Evolutionary conservation across 2,113 vertebrate species (phyloP), one percentile per base, ranked within the genome.

Genomic region (Antechinus flavipes): DNA sequence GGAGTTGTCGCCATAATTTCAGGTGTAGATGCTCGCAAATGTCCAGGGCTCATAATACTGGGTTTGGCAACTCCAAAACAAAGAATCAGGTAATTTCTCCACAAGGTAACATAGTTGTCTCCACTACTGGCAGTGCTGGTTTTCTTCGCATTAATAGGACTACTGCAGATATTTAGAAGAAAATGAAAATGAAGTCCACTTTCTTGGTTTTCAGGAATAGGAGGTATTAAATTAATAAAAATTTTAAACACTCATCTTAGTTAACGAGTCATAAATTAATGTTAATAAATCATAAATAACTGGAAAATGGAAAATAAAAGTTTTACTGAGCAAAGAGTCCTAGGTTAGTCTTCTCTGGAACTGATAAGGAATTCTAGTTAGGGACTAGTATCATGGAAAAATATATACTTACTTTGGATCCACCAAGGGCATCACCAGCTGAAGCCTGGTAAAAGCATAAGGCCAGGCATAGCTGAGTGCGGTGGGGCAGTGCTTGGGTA

Each of bases 391-490:
- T 50, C 27, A 52, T 0, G 3, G 61, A 92, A 92, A 95, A 76
- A 47, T 52, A 11, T 6, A 92, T 1, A 27, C 99, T 99, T 99
- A 99, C 99, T 99, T 99, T 89, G 99, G 99, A 98, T 99, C 99
- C 92, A 99, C 99, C 42, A 99, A 98, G 1, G 99, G 99, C 99
- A 99, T 99, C 54, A 99, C 98, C 3, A 99, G 98, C 98, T 99
- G 99, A 0, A 99, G 99, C 58, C 99, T 98, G 0, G 99, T 99
- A 98, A 99, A 99, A 90, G 99, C 99, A 0, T 99, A 99, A 0
- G 99, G 99, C 99, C 99, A 99, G 96, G 99, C 99, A 1, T 99
- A 99, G 98, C 99, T 99, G 96, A 99, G 99, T n/a, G 99, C 99
- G 0, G 98, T 99, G 95, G 99, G 99, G 96, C 99, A 99, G 97